These are phyloP conservation scores for Sisyra terminalis DNA, from an alignment of 2,888 invertebrate genomes.

Conservation along the genomic window DNA sequence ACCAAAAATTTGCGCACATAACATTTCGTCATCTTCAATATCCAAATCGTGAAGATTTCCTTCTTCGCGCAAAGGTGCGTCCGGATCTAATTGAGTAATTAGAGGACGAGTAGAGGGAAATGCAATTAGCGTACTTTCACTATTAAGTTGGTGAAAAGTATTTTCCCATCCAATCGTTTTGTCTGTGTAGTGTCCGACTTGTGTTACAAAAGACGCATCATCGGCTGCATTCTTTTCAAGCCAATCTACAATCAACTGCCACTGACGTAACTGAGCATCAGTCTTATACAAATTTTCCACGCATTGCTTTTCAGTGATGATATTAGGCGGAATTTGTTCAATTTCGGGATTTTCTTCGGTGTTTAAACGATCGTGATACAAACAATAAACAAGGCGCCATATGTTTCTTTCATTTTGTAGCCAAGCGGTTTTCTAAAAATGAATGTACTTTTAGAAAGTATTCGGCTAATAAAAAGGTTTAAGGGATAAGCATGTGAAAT, in stretches of 20 bases:
- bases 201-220: conserved; percentile 25
- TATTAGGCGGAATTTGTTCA: conserved; percentile 21
- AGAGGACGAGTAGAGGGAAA: conserved; percentile 39
- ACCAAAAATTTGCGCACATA: conserved; percentile 46
- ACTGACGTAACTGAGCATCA: conserved; percentile 39
- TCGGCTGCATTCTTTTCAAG: conserved; percentile 65
- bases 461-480: background rate
- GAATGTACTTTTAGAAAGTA: background rate
- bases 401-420: conserved; percentile 73
- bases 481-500: background rate
- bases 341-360: conserved; percentile 22
- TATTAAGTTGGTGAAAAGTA: conserved; percentile 61
- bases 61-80: conserved; percentile 68
- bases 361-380: conserved; percentile 65
- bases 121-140: conserved; percentile 33
- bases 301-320: conserved; percentile 40
- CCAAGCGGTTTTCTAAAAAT: conserved; percentile 26
- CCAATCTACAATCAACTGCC: conserved; percentile 86
- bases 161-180: conserved; percentile 81
- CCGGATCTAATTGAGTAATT: conserved; percentile 68
- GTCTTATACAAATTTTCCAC: conserved; percentile 38
- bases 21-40: conserved; percentile 54
- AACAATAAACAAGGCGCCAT: conserved; percentile 68
- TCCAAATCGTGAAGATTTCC: conserved; percentile 73
- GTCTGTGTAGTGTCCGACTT: conserved; percentile 62